Evolutionary conservation across 2,888 invertebrate genomes (phyloP).

Genomic region (Orthosia gracilis): DNA sequence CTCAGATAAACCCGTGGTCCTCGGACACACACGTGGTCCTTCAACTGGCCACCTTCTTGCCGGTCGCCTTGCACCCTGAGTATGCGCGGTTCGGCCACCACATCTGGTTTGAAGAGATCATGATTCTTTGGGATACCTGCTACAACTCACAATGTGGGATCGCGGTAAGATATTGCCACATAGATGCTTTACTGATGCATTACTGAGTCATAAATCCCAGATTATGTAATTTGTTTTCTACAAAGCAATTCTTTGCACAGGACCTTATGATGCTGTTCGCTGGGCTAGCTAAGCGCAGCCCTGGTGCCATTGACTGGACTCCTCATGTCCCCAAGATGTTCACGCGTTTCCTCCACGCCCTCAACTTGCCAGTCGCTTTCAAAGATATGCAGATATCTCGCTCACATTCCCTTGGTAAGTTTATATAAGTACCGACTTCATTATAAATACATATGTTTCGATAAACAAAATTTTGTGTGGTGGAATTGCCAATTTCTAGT

Average conservation of each 20-base stretch:
- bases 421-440: not conserved
- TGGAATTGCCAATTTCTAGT: conserved; percentile 1
- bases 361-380: conserved; percentile 95
- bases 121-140: conserved; percentile 95
- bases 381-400: conserved; percentile 92
- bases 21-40: conserved; percentile 90
- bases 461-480: not conserved
- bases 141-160: conserved; percentile 94
- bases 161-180: conserved; percentile 72
- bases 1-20: conserved; percentile 94
- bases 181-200: too few species aligned
- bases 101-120: conserved; percentile 95
- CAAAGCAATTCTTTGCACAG: conserved; percentile 79
- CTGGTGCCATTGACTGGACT: conserved; percentile 97
- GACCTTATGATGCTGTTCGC: conserved; percentile 94
- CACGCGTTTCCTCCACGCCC: conserved; percentile 93
- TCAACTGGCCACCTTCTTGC: conserved; percentile 94
- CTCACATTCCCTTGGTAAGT: conserved; percentile 88
- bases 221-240: not conserved
- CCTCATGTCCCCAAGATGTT: conserved; percentile 95
- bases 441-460: not conserved
- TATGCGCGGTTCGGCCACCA: conserved; percentile 93
- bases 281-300: conserved; percentile 93
- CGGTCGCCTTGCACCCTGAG: conserved; percentile 92
- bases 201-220: too few species aligned